Base-by-base conservation (phyloP, 2,797 vertebrate genomes). In the Phrynocephalus forsythii region DNA sequence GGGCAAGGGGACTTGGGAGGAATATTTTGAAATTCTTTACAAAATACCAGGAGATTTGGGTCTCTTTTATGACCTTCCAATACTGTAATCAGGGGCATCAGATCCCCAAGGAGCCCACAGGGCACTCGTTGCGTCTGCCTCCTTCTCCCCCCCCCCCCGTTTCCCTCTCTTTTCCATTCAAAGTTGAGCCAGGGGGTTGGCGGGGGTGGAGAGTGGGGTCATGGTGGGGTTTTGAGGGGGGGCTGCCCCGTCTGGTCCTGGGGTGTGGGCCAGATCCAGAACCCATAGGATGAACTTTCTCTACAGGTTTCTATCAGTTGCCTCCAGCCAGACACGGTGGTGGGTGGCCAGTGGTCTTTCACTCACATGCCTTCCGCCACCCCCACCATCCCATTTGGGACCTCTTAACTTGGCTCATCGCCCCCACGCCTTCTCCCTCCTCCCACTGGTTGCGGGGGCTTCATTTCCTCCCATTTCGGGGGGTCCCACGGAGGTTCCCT, bases 1-100 rank as follows among this genome's bases (percentile, higher is more conserved):
- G n/a, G 76, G 90, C 44, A 6, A 79, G 92, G 75, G 44, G 87
- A 84, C 15, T 87, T 86, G 88, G 83, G 92, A 92, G 92, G 33
- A 92, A 93, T 93, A 91, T 89, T 15, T 93, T 92, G 94, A 95
- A 95, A 93, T 95, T 97, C 97, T 96, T 97, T 96, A 96, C 94
- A 96, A 96, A 97, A 97, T 94, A 95, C 92, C 90, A 93, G 90
- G 87, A 91, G 95, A 48, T 96, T 96, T 96, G 94, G 96, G 96
- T 97, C 96, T 96, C 96, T 97, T 97, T 97, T 97, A 95, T 96
- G 96, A 97, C 96, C 96, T 96, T 95, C 95, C 96, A 95, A 97
- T 97, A 97, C 97, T 97, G 97, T 97, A 97, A 95, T 91, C 93
- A 90, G 79, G 94, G 93, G 91, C 81, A 92, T 30, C 33, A 11